phyloP scores from a whole-genome alignment of 2,797 vertebrate species.

The Alca torda region DNA sequence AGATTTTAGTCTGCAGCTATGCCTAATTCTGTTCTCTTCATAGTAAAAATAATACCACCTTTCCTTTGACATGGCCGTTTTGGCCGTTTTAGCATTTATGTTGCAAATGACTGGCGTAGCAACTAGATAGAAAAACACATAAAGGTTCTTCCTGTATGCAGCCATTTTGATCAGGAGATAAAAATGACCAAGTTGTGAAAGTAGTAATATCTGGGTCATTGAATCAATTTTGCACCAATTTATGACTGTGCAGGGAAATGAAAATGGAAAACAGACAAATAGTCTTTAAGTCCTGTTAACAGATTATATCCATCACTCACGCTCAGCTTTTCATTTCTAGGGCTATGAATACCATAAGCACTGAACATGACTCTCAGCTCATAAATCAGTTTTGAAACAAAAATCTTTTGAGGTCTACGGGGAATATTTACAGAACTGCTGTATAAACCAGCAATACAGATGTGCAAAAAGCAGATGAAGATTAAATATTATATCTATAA shows the following conservation, averaged over 20 bases:
- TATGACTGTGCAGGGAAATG: constrained; percentile 10
- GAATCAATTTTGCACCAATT: constrained; percentile 30
- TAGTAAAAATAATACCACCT: neutral
- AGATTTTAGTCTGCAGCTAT: neutral
- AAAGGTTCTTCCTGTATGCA: neutral
- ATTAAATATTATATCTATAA: neutral
- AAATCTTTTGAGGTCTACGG: neutral
- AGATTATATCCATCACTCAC: constrained; percentile 34
- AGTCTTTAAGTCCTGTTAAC: constrained; percentile 33
- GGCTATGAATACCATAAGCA: neutral
- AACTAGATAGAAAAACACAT: neutral
- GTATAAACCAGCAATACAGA: neutral
- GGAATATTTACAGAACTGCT: constrained; percentile 23
- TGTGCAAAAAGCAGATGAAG: neutral
- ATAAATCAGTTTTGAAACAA: constrained; percentile 58
- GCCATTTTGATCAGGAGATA: constrained; percentile 21
- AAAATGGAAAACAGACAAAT: constrained; percentile 43
- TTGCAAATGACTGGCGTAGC: neutral
- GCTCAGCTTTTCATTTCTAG: constrained; percentile 11
- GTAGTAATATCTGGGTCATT: constrained; percentile 6
- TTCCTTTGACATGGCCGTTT: neutral
- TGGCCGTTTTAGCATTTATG: neutral
- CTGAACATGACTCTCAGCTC: neutral
- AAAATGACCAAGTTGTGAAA: constrained; percentile 2
- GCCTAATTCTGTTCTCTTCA: neutral